Base-by-base conservation (phyloP, 2,888 invertebrate species). In the Elmis aenea region DNA sequence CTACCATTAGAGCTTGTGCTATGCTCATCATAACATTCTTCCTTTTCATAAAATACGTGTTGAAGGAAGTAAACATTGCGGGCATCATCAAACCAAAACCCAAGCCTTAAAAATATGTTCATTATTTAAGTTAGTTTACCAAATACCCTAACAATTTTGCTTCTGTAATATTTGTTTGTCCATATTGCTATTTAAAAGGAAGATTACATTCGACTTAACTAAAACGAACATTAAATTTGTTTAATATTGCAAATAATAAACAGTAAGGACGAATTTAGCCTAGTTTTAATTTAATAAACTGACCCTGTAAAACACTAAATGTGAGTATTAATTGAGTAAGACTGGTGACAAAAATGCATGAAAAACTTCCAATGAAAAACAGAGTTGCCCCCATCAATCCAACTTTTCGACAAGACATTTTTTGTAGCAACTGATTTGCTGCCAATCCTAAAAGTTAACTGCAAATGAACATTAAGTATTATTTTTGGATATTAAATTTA, bases 81-180 rank as follows among this genome's bases (percentile, higher is more conserved):
- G 85, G 84, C 42, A 85, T 71, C 69, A 85, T 79, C 0, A 85
- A 67, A 0, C 86, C 86, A 33, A 83, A 77, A 3, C 83, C 85
- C 8, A 80, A 66, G 10, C 85, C 86, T 77, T 69, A 57, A 20
- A 64, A 34, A 29, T 21, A 12, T 24, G n/a, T n/a, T 28, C 4
- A 1, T 16, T 22, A 11, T 11, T 12, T 28, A 14, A 26, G 14
- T 2, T 11, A 12, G 28, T 9, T 4, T 13, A 24, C 9, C 5
- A n/a, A 18, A 12, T n/a, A 20, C 2, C n/a, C 8, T 10, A n/a
- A n/a, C n/a, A n/a, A 10, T 22, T 22, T 22, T 22, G 22, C 11
- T 22, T 22, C 22, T 10, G 3, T 10, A 22, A 21, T 21, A 3
- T 21, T 3, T 4, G 10, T 2, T n/a, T n/a, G n/a, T n/a, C n/a